Evolutionary conservation across 2,888 invertebrate species (phyloP), one percentile per base, ranked within the genome.

Genomic region (Phaedon cochleariae): DNA sequence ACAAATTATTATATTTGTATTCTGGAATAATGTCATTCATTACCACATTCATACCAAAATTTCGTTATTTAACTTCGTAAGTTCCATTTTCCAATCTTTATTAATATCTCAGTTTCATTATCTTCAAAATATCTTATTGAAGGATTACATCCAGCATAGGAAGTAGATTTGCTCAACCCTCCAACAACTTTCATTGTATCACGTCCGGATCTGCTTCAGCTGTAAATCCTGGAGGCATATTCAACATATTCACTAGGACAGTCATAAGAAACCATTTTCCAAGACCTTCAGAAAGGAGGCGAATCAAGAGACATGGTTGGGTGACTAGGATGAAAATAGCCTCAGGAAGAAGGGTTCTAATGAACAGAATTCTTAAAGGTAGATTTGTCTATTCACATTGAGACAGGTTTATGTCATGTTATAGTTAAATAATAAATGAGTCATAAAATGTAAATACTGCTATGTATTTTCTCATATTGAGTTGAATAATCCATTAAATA

Each of bases 311-410:
- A 7, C 91, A 92, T 71, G 93, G 94, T 0, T 94, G 89, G 88
- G 82, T 86, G 5, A 82, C 86, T 0, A 87, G 92, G 66, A 90
- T 94, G 85, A 87, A 90, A 0, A 92, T 93, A 0, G 85, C 85
- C 0, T 85, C 79, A 49, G 94, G 94, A 2, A 86, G 92, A n/a
- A 87, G 85, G 77, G 82, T 91, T 22, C 82, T 94, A 12, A 93
- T 93, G 92, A 86, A 91, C 74, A 86, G 92, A 72, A 86, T 94
- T 70, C 84, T 94, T 1, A 93, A 92, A 84, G 93, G 93, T 65
- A 85, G 87, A 83, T 87, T 87, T 82, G 88, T 89, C 10, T 81
- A 92, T 29, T 85, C 88, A 12, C 94, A 94, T 84, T 94, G 51
- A 64, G 41, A 22, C 41, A 3, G 12, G 6, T 26, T 22, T 29